Evolutionary conservation across 2,888 invertebrate genomes (phyloP), one percentile per base, ranked within the genome.

Genomic region (Thyatira batis): DNA sequence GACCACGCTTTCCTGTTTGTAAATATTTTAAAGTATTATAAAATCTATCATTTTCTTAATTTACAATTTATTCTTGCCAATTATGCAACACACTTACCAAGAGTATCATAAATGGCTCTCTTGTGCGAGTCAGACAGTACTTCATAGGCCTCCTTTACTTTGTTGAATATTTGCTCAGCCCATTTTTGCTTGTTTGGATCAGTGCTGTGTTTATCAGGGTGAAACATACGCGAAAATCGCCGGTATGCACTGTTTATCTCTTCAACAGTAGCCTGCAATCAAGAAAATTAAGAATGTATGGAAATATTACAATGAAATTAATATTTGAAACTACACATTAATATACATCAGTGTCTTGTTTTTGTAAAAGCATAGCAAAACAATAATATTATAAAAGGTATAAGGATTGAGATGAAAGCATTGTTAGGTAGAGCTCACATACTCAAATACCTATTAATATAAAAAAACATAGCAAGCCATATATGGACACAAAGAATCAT

Each of bases 221-320:
- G 99, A 79, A 98, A 99, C 71, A 98, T 94, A 63, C 96, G 95
- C 69, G 98, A 98, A 53, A 98, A 94, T 52, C 96, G 94, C 58
- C 98, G 94, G 83, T 98, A 99, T 1, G 99, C 97, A 91, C 96
- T 95, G 76, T 95, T 97, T 65, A 99, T 98, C 86, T 99, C 98
- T 65, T 99, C 98, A 50, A 92, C 91, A 39, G 96, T 93, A 6
- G 99, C 99, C 99, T 99, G 80, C 50, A 89, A 82, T 56, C 56
- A 67, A 60, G 39, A 49, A 0, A 8, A 33, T 23, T 11, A 20
- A n/a, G 23, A 33, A 21, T 30, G 21, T 13, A 39, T 13, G 45
- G 1, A 23, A n/a, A 45, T 3, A 13, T 8, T 13, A 17, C 6
- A 43, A 33, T 13, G 17, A n/a, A n/a, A 43, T n/a, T 11, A 33